These are phyloP conservation scores for Seira musarum DNA, from an alignment of 2,888 invertebrate species.

Conservation along the genomic window DNA sequence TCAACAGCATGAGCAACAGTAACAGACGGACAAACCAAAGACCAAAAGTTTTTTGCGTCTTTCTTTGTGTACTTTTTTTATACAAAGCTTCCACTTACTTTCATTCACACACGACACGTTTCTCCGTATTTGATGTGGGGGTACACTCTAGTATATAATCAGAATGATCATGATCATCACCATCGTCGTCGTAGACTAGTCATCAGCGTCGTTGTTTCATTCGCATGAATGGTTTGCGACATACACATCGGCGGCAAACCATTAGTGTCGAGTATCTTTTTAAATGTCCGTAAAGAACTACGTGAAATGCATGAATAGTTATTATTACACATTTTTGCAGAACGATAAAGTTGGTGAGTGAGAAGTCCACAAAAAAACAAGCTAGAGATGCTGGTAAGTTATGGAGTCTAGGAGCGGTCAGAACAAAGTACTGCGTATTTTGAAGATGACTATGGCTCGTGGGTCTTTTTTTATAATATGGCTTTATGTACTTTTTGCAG, in stretches of 20 bases:
- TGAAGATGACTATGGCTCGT: too few species aligned
- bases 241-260: not conserved
- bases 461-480: too few species aligned
- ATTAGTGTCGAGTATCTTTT: not conserved
- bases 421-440: too few species aligned
- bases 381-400: not conserved
- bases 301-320: not conserved
- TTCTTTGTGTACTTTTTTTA: not conserved
- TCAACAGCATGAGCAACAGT: slow-evolving; percentile 15
- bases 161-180: slow-evolving; percentile 36
- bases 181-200: too few species aligned
- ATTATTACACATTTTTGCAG: not conserved
- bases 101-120: slow-evolving; percentile 25
- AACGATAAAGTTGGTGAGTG: not conserved
- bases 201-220: slow-evolving; percentile 2
- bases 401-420: not conserved
- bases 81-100: slow-evolving; percentile 5
- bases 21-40: slow-evolving; percentile 46
- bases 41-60: slow-evolving; percentile 18
- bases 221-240: slow-evolving; percentile 2
- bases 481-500: too few species aligned
- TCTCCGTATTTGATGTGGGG: slow-evolving; percentile 35
- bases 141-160: slow-evolving; percentile 17
- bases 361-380: not conserved
- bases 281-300: not conserved